A percentile compares a stretch with the other conserved stretches of the same genome.
phyloP scores from a whole-genome alignment of 2,888 invertebrate species.

The Cephus spinipes region DNA sequence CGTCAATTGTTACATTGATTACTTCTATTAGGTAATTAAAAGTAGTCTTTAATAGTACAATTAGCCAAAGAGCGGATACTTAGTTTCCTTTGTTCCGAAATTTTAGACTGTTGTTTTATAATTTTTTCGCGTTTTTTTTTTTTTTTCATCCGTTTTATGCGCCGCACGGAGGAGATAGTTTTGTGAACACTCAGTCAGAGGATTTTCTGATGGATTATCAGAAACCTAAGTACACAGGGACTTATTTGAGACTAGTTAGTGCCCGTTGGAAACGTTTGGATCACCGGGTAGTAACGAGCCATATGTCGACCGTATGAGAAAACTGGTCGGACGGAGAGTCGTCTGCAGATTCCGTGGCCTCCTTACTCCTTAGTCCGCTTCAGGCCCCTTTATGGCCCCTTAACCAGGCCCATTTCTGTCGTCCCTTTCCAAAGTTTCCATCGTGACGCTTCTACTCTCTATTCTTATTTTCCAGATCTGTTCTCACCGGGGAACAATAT shows the following conservation, averaged over 20 bases:
- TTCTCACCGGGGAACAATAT: background rate
- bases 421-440: background rate
- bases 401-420: background rate
- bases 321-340: constrained; percentile 50
- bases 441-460: background rate
- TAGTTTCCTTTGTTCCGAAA: background rate
- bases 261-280: background rate
- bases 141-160: too few species aligned
- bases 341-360: constrained; percentile 56
- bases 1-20: background rate
- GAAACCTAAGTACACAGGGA: background rate
- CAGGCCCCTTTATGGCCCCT: constrained; percentile 6
- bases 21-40: background rate
- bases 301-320: constrained; percentile 56
- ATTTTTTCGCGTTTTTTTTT: too few species aligned
- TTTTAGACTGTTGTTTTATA: background rate
- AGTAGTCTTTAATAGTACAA: background rate
- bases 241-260: background rate
- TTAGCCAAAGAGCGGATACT: background rate
- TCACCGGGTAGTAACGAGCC: constrained; percentile 28
- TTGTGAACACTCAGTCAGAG: background rate
- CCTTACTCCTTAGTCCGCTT: constrained; percentile 32
- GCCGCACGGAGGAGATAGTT: background rate
- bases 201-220: background rate
- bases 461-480: background rate